Base-by-base conservation (phyloP, 1,140 invertebrate genomes). In the Drosophila elegans region DNA sequence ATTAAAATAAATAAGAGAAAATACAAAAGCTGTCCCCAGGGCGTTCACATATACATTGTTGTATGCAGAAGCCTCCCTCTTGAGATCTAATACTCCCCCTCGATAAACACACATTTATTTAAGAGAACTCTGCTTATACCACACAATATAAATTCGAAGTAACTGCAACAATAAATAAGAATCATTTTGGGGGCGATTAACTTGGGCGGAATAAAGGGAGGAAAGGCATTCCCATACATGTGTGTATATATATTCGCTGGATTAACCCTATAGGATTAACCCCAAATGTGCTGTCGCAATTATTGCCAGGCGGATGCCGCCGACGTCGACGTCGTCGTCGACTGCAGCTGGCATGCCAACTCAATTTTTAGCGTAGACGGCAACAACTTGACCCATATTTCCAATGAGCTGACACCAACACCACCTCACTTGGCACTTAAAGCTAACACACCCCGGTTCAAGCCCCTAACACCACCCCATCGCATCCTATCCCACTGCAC, bases 311-410 rank as follows among this genome's bases (percentile, higher is more conserved):
- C 74, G 73, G 61, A 76, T 83, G 76, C 77, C 60, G 71, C 16
- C 53, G 46, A 57, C 74, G 12, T 48, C 78, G 21, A 45, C 62
- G 25, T 9, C 78, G 21, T 41, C 62, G 25, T 9, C 41, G 48
- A 53, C 82, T 49, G 83, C 81, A 76, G 60, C 56, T 44, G 71
- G 60, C 45, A 48, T 46, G 64, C 84, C 73, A 72, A 85, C 81
- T 85, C 86, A 85, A 86, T 86, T 86, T 86, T 86, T 83, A 83
- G 76, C 84, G 82, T 62, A 83, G 84, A 83, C 80, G 80, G 80
- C 84, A 89, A 80, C 84, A 89, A 89, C 84, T 89, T 89, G 84
- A 89, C 84, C 84, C 85, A 89, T 89, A 89, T 89, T 89, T 89
- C 74, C 85, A 90, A 78, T 80, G 80, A 59, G 63, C 64, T 66